Conservation (phyloP, 1,140 invertebrate species). For the Diabrotica undecimpunctata region DNA sequence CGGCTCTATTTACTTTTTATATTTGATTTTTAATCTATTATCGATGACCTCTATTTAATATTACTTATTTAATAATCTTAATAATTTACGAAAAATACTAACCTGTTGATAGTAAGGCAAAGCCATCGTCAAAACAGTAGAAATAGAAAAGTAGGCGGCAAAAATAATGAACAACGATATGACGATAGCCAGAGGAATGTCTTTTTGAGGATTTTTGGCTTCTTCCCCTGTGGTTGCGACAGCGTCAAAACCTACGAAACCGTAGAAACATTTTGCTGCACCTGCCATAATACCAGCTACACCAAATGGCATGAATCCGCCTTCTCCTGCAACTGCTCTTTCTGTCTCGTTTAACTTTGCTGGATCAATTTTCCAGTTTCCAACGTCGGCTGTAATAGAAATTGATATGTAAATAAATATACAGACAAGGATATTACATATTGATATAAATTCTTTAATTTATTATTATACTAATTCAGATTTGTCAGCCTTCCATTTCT, state of each 20-base stretch:
- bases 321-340: constrained; percentile 53
- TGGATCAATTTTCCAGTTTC: constrained; percentile 64
- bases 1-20: too few species aligned
- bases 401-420: not conserved
- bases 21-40: too few species aligned
- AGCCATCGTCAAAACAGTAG: constrained; percentile 87
- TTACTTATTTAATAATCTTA: too few species aligned
- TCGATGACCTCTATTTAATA: too few species aligned
- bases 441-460: too few species aligned
- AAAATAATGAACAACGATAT: constrained; percentile 77
- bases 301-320: constrained; percentile 85
- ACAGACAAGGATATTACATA: not conserved
- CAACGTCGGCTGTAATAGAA: constrained; percentile 52
- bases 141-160: constrained; percentile 80
- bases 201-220: constrained; percentile 82
- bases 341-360: constrained; percentile 51
- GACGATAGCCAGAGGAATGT: constrained; percentile 85
- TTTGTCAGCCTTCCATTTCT: too few species aligned
- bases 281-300: constrained; percentile 75
- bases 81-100: constrained; percentile 12
- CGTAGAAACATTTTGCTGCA: constrained; percentile 89
- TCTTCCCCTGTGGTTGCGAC: constrained; percentile 84
- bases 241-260: constrained; percentile 88
- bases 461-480: too few species aligned
- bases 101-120: constrained; percentile 85